A percentile compares a stretch with the other conserved stretches of the same genome.
Evolutionary conservation across 1,140 invertebrate species (phyloP).

Genomic region (Micrasema longulum): DNA sequence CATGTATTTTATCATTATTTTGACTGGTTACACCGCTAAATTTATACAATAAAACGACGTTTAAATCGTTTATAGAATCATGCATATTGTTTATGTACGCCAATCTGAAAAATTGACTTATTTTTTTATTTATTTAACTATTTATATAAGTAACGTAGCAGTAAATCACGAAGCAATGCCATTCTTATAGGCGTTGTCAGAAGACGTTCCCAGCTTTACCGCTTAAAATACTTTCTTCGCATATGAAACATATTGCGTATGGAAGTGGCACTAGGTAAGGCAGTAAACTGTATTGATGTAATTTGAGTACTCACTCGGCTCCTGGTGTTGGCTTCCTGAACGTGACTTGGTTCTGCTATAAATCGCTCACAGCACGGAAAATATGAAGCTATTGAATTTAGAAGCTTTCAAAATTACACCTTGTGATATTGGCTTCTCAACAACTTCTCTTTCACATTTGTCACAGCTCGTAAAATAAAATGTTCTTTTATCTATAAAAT

Average conservation of each 20-base stretch:
- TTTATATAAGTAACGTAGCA: no score
- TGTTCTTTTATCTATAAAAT: no score
- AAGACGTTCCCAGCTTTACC: conserved; percentile 37
- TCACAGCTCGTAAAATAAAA: no score
- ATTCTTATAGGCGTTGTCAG: conserved; percentile 16
- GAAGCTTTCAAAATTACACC: conserved; percentile 12
- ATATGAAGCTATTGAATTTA: conserved; percentile 10
- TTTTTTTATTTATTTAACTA: no score
- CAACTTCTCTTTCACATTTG: no score
- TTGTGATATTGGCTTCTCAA: conserved; percentile 11
- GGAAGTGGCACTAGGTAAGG: conserved; percentile 44
- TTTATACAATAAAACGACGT: no score
- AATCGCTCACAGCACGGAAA: conserved; percentile 21
- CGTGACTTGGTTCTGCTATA: conserved; percentile 1
- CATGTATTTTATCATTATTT: no score
- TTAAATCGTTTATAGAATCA: no score
- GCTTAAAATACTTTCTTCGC: conserved; percentile 40
- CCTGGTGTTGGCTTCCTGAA: conserved; percentile 3
- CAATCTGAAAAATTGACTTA: no score
- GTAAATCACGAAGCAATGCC: conserved; percentile 5
- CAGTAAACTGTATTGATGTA: conserved; percentile 51
- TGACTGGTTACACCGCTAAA: no score
- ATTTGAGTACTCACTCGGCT: conserved; percentile 37
- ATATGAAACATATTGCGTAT: conserved; percentile 41
- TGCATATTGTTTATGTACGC: no score